These are phyloP conservation scores for Argentina silus DNA, from an alignment of 2,797 vertebrate species.

Conservation along the genomic window DNA sequence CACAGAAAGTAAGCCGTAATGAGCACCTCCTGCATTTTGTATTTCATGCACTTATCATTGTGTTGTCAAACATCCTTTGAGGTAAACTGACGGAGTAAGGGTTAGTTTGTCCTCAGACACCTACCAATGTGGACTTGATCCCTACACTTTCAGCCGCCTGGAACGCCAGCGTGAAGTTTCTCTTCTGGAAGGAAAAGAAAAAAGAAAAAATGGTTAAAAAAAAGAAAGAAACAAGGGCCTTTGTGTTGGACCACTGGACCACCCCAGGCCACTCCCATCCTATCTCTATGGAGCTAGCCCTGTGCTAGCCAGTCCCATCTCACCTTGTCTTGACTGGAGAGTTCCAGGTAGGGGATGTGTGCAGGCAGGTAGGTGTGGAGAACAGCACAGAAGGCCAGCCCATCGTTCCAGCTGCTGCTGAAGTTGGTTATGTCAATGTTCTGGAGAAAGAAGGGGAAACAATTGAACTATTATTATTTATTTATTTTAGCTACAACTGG, in stretches of 20 bases:
- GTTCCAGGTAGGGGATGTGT: constrained; percentile 87
- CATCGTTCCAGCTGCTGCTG: constrained; percentile 92
- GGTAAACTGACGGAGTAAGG: background rate
- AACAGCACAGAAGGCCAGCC: constrained; percentile 89
- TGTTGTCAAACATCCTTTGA: background rate
- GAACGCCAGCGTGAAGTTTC: constrained; percentile 89
- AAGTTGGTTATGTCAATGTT: constrained; percentile 93
- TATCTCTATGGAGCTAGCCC: too few species aligned
- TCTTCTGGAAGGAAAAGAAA: constrained; percentile 69
- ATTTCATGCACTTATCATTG: background rate
- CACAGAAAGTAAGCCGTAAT: background rate
- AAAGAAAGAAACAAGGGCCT: constrained; percentile 36
- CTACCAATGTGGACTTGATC: constrained; percentile 89
- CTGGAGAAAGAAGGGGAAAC: constrained; percentile 56
- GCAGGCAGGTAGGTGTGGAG: constrained; percentile 89
- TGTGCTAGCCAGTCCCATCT: too few species aligned
- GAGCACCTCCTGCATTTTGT: background rate
- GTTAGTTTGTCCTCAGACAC: constrained; percentile 28
- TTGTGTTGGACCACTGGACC: too few species aligned
- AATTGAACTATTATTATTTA: too few species aligned
- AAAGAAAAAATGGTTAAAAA: background rate
- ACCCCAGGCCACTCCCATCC: too few species aligned
- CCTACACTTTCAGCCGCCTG: constrained; percentile 90
- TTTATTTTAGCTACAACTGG: too few species aligned
- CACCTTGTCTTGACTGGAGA: constrained; percentile 88